Percentiles rank a stretch among this genome's conserved stretches.
Evolutionary conservation across 1,140 invertebrate species (phyloP).

Genomic region (Drosophila nigrodunni): DNA sequence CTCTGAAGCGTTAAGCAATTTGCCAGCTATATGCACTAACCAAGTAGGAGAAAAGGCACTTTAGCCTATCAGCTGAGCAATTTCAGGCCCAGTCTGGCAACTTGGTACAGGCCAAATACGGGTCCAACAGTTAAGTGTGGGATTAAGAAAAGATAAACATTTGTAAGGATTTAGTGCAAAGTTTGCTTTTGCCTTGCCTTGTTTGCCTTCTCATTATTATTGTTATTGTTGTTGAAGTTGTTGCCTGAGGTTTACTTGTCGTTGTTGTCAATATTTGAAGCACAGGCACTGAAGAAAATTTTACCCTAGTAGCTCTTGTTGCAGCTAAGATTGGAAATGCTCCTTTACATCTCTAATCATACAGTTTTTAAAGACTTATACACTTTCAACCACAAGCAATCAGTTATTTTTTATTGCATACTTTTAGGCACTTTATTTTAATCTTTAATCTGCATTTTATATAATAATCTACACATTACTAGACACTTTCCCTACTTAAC

Average conservation of each 20-base stretch:
- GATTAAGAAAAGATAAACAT: constrained; percentile 84
- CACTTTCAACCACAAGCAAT: too few relatives aligned
- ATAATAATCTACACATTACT: too few relatives aligned
- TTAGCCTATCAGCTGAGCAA: not conserved
- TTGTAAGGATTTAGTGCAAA: constrained; percentile 83
- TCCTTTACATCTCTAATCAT: too few relatives aligned
- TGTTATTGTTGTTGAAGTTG: constrained; percentile 48
- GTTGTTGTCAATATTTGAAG: constrained; percentile 22
- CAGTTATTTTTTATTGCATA: too few relatives aligned
- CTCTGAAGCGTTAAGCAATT: constrained; percentile 81
- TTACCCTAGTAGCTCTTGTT: not conserved
- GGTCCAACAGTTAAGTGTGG: constrained; percentile 81
- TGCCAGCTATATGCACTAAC: constrained; percentile 73
- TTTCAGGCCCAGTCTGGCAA: constrained; percentile 22
- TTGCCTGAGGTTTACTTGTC: not conserved
- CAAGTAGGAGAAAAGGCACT: not conserved
- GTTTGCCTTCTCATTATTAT: constrained; percentile 74
- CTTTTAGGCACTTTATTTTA: too few relatives aligned
- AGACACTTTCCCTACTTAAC: too few relatives aligned
- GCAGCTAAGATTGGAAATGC: not conserved
- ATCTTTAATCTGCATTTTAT: too few relatives aligned
- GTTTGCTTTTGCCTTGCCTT: constrained; percentile 74
- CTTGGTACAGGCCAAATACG: constrained; percentile 64
- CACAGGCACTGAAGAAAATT: not conserved
- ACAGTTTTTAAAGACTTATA: too few relatives aligned